phyloP scores from a whole-genome alignment of 2,888 invertebrate genomes.

The Azorinus chamasolen region DNA sequence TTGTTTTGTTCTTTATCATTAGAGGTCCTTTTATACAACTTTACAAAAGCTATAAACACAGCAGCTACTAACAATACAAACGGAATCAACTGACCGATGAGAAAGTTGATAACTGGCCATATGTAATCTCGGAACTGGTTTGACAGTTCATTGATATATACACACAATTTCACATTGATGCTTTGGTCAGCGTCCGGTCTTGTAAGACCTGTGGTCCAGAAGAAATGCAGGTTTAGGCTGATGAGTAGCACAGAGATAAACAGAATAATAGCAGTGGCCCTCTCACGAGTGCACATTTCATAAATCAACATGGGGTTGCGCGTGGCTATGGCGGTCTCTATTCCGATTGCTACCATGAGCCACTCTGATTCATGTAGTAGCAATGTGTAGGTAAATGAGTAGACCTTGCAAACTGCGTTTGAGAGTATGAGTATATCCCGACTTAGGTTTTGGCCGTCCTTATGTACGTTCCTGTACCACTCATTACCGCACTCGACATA shows the following conservation, averaged over 20 bases:
- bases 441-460: conserved; percentile 63
- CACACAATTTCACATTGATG: conserved; percentile 56
- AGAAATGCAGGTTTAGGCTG: conserved; percentile 84
- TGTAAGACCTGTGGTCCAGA: conserved; percentile 84
- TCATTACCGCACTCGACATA: conserved; percentile 82
- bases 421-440: conserved; percentile 75
- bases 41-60: conserved; percentile 70
- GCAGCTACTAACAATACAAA: conserved; percentile 65
- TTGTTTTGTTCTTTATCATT: conserved; percentile 50
- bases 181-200: conserved; percentile 63
- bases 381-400: conserved; percentile 80
- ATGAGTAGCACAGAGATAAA: conserved; percentile 83
- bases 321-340: conserved; percentile 81
- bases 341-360: conserved; percentile 80
- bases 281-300: conserved; percentile 80
- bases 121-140: conserved; percentile 76
- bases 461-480: conserved; percentile 74
- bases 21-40: conserved; percentile 36
- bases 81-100: conserved; percentile 79
- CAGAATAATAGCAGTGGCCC: conserved; percentile 79
- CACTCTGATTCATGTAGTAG: conserved; percentile 79
- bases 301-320: conserved; percentile 76
- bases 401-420: conserved; percentile 83
- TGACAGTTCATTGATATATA: conserved; percentile 76
- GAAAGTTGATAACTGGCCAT: conserved; percentile 80